Evolutionary conservation across 1,140 invertebrate species (phyloP).

Genomic region (Hylyphantes graminicola): DNA sequence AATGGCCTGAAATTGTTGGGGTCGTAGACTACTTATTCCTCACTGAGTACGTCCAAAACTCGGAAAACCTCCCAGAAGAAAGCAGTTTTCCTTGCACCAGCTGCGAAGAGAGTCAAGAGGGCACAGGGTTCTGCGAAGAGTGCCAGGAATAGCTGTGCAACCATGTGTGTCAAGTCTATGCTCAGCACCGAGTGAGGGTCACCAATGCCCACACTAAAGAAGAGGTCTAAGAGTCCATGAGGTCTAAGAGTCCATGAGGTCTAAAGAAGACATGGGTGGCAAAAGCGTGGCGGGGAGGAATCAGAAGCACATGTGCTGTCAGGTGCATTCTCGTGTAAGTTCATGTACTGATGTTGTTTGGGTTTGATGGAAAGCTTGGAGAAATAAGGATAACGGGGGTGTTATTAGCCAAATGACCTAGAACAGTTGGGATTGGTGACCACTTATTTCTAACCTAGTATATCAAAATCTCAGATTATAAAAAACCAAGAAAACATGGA

Average conservation of each 20-base stretch:
- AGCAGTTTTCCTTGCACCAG: slow-evolving; percentile 77
- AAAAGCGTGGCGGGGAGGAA: slow-evolving; percentile 70
- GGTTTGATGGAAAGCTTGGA: too few species aligned
- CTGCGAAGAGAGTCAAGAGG: slow-evolving; percentile 85
- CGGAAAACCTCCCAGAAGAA: slow-evolving; percentile 70
- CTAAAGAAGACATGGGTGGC: slow-evolving; percentile 79
- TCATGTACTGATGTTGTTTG: too few species aligned
- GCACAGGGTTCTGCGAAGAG: slow-evolving; percentile 87
- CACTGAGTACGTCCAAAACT: slow-evolving; percentile 71
- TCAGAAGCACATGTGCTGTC: slow-evolving; percentile 76
- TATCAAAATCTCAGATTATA: too few species aligned
- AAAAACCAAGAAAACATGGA: too few species aligned
- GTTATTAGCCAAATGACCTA: too few species aligned
- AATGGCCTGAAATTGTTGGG: slow-evolving; percentile 65
- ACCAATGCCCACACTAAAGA: slow-evolving; percentile 94
- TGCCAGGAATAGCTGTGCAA: slow-evolving; percentile 91
- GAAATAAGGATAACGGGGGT: too few species aligned
- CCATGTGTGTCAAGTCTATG: slow-evolving; percentile 87
- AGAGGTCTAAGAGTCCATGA: too few species aligned
- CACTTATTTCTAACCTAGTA: too few species aligned
- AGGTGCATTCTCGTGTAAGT: slow-evolving; percentile 77
- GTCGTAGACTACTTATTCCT: slow-evolving; percentile 83
- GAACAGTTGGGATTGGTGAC: too few species aligned
- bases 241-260: too few species aligned
- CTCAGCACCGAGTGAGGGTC: slow-evolving; percentile 83